phyloP scores from a whole-genome alignment of 2,797 vertebrate species.

The Stomatorhinus walkeri region DNA sequence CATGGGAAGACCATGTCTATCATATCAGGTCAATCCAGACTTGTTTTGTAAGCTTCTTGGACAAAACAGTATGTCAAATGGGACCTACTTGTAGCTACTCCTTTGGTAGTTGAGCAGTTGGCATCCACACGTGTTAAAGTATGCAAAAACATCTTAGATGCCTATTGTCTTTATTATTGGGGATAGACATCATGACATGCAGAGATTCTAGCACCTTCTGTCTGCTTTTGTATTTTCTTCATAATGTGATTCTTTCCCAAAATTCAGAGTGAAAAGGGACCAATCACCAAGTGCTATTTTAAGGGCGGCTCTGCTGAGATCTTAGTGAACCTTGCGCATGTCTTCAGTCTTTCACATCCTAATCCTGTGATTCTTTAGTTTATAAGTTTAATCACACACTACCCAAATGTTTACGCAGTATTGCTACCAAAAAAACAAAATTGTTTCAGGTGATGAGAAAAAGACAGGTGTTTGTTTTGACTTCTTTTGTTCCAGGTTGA shows the following conservation, averaged over 20 bases:
- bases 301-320: not conserved
- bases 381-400: not conserved
- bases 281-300: not conserved
- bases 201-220: too few relatives aligned
- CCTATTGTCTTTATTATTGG: not conserved
- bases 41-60: not conserved
- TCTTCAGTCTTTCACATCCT: not conserved
- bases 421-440: not conserved
- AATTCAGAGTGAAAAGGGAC: not conserved
- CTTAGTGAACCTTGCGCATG: not conserved
- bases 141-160: not conserved
- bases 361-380: not conserved
- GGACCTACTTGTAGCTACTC: not conserved
- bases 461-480: not conserved
- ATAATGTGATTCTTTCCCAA: not conserved
- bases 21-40: not conserved
- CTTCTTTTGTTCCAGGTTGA: not conserved
- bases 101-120: not conserved
- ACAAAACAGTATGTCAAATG: not conserved
- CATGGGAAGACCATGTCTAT: not conserved
- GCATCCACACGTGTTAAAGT: not conserved
- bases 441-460: not conserved
- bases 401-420: not conserved
- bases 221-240: not conserved
- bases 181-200: not conserved